Base-by-base conservation (phyloP, 2,113 vertebrate species). In the Albula goreensis region DNA sequence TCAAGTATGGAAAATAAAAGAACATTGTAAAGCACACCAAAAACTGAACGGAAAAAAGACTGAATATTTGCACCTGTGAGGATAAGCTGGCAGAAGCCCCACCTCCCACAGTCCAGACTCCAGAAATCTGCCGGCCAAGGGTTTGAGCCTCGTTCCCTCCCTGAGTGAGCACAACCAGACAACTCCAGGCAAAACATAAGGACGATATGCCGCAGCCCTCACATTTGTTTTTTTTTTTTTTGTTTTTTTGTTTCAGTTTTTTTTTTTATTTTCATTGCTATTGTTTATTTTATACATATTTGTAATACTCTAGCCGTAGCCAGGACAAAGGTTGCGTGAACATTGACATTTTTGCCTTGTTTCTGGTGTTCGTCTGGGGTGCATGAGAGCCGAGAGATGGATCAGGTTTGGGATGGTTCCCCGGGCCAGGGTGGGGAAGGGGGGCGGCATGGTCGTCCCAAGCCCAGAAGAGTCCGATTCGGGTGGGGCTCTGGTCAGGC, bases 261-360 rank as follows among this genome's bases (percentile, higher is more conserved):
- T 85, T 80, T 85, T 78, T 53, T 85, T 86, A 4, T 84, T 85
- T 81, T 81, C 4, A n/a, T 22, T 80, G 31, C 52, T 86, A 81
- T 84, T 77, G 82, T 81, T 51, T 78, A 80, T 57, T 81, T 81
- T 52, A 78, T 85, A 52, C 86, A 85, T 89, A 83, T 88, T 88
- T 41, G 52, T 66, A 86, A 88, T 60, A 22, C 50, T 87, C 53
- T 48, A 57, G 79, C 80, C 60, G 80, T 74, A 82, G 82, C n/a
- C 50, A 85, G 57, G 89, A 89, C 82, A 85, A 87, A 88, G 88
- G 89, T 88, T 91, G 87, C 84, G 80, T 63, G 52, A 83, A 50
- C 60, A 81, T 80, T 82, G 81, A 80, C 52, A 79, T 15, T 66
- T 19, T 87, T 63, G 83, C 82, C 88, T 88, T 85, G 86, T 53